phyloP scores from a whole-genome alignment of 2,113 vertebrate species.

The Anser brachyrhynchus region DNA sequence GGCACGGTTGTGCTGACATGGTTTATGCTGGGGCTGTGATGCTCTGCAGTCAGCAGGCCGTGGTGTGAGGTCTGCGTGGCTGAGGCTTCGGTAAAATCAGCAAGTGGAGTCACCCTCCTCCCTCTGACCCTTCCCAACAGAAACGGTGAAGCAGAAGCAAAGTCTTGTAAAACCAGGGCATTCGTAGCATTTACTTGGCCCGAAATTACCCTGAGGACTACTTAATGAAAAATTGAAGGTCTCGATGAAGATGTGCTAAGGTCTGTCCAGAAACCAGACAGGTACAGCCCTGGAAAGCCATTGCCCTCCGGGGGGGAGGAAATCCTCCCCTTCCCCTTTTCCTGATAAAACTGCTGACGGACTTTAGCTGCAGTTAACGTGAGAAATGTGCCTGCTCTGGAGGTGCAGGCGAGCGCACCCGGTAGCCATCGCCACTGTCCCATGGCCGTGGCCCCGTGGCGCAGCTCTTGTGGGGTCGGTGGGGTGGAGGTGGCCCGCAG shows the following conservation, averaged over 20 bases:
- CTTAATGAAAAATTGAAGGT: not conserved
- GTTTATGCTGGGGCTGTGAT: not conserved
- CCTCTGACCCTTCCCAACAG: not conserved
- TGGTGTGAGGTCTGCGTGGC: not conserved
- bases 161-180: fast-evolving
- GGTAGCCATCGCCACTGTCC: fast-evolving
- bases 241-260: not conserved
- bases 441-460: not conserved
- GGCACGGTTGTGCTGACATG: not conserved
- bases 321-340: no score
- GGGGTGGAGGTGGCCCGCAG: fast-evolving
- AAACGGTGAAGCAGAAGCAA: fast-evolving
- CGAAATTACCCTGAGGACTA: not conserved
- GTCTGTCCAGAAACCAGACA: not conserved
- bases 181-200: not conserved
- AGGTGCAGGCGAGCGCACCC: not conserved
- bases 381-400: not conserved
- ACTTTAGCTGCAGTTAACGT: not conserved
- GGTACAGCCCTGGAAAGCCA: not conserved
- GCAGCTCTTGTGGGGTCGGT: fast-evolving
- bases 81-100: not conserved
- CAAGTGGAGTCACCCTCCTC: not conserved
- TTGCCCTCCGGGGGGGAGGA: not conserved
- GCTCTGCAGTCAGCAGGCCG: no score
- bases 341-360: not conserved